Evolutionary conservation across 2,888 invertebrate genomes (phyloP).

Genomic region (Seira musarum): DNA sequence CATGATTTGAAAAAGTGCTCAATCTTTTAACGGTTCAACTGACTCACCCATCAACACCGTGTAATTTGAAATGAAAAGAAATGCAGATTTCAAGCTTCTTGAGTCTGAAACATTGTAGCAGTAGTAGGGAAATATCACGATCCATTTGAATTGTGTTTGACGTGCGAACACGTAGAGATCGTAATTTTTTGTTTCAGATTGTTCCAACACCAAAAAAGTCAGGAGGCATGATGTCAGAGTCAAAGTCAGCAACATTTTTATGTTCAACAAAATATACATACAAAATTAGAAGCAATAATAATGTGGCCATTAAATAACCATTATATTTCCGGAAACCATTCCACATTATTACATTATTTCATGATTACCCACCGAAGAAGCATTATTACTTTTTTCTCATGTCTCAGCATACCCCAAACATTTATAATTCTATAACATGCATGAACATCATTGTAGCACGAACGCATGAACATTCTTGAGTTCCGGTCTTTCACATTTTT

Average conservation of each 20-base stretch:
- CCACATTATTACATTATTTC: too few species aligned
- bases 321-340: too few species aligned
- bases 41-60: slow-evolving; percentile 68
- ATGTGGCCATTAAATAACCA: too few species aligned
- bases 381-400: too few species aligned
- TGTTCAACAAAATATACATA: too few species aligned
- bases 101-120: slow-evolving; percentile 55
- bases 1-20: neutral
- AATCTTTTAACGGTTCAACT: neutral
- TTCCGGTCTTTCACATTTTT: neutral
- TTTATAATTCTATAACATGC: neutral
- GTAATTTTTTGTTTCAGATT: too few species aligned
- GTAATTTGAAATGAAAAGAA: slow-evolving; percentile 68
- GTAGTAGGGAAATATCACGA: neutral
- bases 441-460: too few species aligned
- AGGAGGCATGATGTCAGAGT: neutral
- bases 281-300: too few species aligned
- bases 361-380: too few species aligned
- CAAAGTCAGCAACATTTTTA: too few species aligned
- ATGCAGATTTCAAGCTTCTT: slow-evolving; percentile 68
- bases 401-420: too few species aligned
- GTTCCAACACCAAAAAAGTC: neutral
- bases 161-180: neutral
- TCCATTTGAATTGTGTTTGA: slow-evolving; percentile 3
- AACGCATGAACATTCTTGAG: neutral